Conservation (phyloP, 2,113 vertebrate genomes). For the Bombycilla garrulus region DNA sequence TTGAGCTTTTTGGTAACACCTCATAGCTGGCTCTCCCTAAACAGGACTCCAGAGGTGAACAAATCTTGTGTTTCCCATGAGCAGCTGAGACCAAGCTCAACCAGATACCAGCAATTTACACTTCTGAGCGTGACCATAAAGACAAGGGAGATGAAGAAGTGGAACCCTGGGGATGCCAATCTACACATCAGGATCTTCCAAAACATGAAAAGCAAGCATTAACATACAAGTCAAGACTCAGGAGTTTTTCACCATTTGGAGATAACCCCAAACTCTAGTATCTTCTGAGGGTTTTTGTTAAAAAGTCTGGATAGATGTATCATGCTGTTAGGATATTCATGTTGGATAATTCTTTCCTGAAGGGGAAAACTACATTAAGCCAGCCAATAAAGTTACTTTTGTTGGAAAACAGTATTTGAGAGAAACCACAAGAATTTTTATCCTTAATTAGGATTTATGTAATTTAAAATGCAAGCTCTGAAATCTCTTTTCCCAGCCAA, state of each 20-base stretch:
- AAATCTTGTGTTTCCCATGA: fast-evolving
- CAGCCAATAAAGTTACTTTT: neutral
- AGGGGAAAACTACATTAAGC: neutral
- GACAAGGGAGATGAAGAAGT: neutral
- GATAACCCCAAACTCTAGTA: neutral
- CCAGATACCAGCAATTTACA: neutral
- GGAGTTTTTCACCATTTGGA: neutral
- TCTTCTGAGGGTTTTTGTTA: neutral
- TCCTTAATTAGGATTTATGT: neutral
- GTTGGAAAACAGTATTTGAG: neutral
- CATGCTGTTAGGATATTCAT: neutral
- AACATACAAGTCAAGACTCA: neutral
- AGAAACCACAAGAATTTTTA: neutral
- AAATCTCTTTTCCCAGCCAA: neutral
- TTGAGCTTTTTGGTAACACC: neutral
- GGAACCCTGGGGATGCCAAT: neutral
- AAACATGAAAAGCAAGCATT: neutral
- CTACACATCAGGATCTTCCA: neutral
- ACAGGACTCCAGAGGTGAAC: neutral
- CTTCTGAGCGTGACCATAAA: neutral
- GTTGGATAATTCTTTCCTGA: neutral
- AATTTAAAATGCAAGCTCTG: neutral
- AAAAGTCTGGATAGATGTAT: neutral
- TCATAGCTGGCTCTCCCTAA: neutral
- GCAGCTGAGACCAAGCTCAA: neutral